phyloP scores from a whole-genome alignment of 2,888 invertebrate species.

The Byasa hedistus region DNA sequence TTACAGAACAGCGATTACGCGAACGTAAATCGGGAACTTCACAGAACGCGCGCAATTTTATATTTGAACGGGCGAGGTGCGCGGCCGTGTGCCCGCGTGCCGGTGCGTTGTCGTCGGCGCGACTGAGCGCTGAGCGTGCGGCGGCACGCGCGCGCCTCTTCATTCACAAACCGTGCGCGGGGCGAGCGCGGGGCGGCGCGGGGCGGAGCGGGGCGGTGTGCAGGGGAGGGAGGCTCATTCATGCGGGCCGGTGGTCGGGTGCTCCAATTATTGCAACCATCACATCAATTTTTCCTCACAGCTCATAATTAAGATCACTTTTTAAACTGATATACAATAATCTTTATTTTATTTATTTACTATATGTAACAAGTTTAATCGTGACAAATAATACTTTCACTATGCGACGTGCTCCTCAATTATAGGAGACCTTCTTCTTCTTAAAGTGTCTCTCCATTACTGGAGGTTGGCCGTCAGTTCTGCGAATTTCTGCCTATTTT shows the following conservation, averaged over 20 bases:
- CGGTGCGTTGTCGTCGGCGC: conserved; percentile 64
- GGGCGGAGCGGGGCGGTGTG: conserved; percentile 51
- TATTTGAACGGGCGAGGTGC: conserved; percentile 48
- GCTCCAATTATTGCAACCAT: conserved; percentile 3
- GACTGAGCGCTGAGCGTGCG: conserved; percentile 58
- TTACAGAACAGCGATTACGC: conserved; percentile 37
- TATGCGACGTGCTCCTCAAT: too few species aligned
- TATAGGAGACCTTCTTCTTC: too few species aligned
- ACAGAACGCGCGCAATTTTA: conserved; percentile 56
- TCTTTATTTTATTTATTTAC: too few species aligned
- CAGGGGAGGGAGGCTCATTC: conserved; percentile 57
- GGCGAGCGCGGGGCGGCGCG: conserved; percentile 48
- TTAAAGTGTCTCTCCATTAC: too few species aligned
- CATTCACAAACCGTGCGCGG: conserved; percentile 76
- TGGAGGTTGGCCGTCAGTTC: too few species aligned
- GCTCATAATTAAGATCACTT: too few species aligned
- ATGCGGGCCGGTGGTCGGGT: conserved; percentile 46
- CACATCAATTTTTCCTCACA: background rate
- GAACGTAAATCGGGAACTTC: conserved; percentile 33
- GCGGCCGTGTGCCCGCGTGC: conserved; percentile 63
- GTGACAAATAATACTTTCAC: too few species aligned
- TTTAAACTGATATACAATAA: too few species aligned
- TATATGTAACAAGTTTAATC: too few species aligned
- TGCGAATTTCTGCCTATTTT: too few species aligned
- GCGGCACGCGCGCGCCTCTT: conserved; percentile 66